Evolutionary conservation across 2,113 vertebrate genomes (phyloP).

Genomic region (Etia nguti): DNA sequence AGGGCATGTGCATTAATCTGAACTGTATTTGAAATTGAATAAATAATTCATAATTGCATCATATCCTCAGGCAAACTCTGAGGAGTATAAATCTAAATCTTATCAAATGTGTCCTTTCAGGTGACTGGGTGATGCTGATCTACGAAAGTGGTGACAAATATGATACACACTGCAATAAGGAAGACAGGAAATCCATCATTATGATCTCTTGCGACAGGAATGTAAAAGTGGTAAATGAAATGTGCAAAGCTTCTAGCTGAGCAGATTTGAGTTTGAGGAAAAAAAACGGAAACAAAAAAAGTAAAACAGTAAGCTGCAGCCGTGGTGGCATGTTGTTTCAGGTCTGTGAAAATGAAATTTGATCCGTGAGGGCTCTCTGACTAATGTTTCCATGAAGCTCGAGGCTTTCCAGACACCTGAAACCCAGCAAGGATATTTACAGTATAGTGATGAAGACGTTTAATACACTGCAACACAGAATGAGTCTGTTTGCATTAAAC

Average conservation of each 20-base stretch:
- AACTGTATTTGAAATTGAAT: background rate
- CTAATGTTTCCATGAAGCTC: background rate
- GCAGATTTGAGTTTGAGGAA: background rate
- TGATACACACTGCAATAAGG: conserved; percentile 73
- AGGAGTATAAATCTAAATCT: background rate
- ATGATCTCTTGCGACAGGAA: conserved; percentile 88
- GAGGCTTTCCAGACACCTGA: background rate
- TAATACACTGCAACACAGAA: background rate
- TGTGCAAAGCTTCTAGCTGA: background rate
- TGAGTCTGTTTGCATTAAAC: background rate
- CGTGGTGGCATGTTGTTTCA: background rate
- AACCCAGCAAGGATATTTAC: background rate
- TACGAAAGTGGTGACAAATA: conserved; percentile 83
- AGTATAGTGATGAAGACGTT: background rate
- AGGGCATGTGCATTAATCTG: background rate
- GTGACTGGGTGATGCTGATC: conserved; percentile 89
- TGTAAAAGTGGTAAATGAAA: conserved; percentile 64
- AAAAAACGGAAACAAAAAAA: background rate
- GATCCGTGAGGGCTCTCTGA: background rate
- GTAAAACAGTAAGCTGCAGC: background rate
- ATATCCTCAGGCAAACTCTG: background rate
- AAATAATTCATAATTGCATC: background rate
- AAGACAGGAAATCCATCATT: conserved; percentile 79
- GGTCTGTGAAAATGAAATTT: background rate
- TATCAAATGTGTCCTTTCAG: conserved; percentile 56